A percentile compares a stretch with the other conserved stretches of the same genome.
Evolutionary conservation across 2,113 vertebrate species (phyloP).

Genomic region (Dicrurus megarhynchus): DNA sequence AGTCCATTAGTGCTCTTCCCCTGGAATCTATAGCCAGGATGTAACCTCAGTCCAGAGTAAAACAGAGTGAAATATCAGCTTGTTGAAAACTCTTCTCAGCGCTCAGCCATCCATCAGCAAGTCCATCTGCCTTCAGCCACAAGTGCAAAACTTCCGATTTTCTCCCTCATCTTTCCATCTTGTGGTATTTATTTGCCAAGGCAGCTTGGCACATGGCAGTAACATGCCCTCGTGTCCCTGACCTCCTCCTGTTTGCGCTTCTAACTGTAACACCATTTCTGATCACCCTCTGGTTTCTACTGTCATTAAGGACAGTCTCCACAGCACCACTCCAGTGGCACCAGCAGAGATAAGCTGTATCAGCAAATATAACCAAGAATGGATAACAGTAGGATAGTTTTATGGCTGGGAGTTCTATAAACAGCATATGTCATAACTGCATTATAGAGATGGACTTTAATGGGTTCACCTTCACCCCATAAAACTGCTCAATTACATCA

Average conservation of each 20-base stretch:
- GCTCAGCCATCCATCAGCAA: neutral
- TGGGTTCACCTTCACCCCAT: neutral
- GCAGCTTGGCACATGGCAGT: neutral
- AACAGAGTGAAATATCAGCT: neutral
- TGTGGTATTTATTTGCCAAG: neutral
- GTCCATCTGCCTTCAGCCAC: neutral
- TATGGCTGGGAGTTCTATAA: slow-evolving; percentile 56
- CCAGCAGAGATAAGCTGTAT: slow-evolving; percentile 41
- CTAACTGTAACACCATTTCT: neutral
- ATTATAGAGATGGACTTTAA: slow-evolving; percentile 36
- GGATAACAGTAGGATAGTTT: slow-evolving; percentile 37
- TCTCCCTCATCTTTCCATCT: neutral
- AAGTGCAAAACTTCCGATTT: neutral
- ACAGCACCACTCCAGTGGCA: slow-evolving; percentile 46
- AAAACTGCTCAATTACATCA: slow-evolving; percentile 30
- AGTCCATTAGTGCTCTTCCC: neutral
- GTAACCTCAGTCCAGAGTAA: neutral
- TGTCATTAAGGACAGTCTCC: neutral
- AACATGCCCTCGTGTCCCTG: neutral
- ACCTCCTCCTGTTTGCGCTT: neutral
- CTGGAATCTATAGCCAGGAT: neutral
- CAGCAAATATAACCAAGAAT: slow-evolving; percentile 25
- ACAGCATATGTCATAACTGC: slow-evolving; percentile 47
- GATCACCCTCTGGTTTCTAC: neutral
- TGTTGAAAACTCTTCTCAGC: neutral